Conservation (phyloP, 64 coral and sea anemone genomes). For the Exaiptasia diaphana region DNA sequence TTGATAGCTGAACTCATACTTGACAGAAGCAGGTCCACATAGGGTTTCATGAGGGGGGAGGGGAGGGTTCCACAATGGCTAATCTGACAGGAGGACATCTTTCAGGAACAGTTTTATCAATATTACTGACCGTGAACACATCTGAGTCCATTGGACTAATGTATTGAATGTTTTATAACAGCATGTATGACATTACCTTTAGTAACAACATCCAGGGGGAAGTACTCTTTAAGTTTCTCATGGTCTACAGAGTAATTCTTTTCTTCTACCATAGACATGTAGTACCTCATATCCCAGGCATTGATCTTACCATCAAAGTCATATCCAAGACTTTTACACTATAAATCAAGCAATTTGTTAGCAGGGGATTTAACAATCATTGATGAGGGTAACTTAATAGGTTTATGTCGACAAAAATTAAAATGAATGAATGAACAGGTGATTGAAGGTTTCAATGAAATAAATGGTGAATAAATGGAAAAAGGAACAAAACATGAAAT, state of each 20-base stretch:
- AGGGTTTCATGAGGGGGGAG: too few relatives aligned
- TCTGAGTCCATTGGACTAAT: background rate
- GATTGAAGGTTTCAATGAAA: too few relatives aligned
- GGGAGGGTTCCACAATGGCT: too few relatives aligned
- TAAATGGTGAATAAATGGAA: too few relatives aligned
- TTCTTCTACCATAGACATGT: conserved; percentile 92
- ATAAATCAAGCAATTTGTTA: background rate
- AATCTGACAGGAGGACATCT: too few relatives aligned
- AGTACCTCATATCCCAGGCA: conserved; percentile 88
- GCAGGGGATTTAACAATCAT: background rate
- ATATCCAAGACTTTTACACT: conserved; percentile 82
- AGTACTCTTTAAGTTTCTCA: conserved; percentile 94
- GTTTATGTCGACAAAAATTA: background rate
- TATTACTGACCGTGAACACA: too few relatives aligned
- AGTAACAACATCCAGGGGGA: conserved; percentile 85
- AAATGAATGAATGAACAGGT: too few relatives aligned
- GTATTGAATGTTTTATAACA: background rate
- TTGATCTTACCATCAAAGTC: conserved; percentile 88
- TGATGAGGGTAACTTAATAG: background rate
- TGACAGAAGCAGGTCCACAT: too few relatives aligned
- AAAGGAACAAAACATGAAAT: too few relatives aligned
- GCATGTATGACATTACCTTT: conserved; percentile 79
- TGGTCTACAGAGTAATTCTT: conserved; percentile 91
- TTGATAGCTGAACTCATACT: too few relatives aligned
- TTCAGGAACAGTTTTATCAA: too few relatives aligned